Base-by-base conservation (phyloP, 1,140 invertebrate genomes). In the Drosophila santomea region DNA sequence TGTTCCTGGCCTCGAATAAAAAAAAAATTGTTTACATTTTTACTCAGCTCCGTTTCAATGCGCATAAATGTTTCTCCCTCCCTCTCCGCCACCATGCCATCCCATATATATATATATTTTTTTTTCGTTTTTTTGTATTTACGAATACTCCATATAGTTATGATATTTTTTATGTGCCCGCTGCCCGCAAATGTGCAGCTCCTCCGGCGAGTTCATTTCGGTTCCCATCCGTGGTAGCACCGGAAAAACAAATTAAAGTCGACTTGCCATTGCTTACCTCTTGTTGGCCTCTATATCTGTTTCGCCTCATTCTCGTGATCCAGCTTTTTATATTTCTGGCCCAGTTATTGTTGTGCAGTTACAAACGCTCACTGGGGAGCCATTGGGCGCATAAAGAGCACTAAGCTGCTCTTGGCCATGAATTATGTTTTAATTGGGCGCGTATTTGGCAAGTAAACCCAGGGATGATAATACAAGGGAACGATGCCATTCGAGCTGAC, bases 371-470 rank as follows among this genome's bases (percentile, higher is more conserved):
- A 75, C 84, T 66, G 79, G 85, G 66, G 84, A 81, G 79, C 74
- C 69, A 82, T 89, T 88, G 63, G 79, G 38, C 61, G 77, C 64
- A 88, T 88, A 88, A 88, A 84, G 80, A 80, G 79, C 80, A 80
- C 80, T 89, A 89, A 89, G 82, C 80, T 89, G 80, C 80, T 77
- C 23, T 47, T 54, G 73, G 84, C 77, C 80, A 89, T 89, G 85
- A 89, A 89, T 89, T 88, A 89, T 80, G 74, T 78, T 89, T 80
- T 84, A 89, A 89, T 89, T 89, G 84, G 79, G 69, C 64, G 61
- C 74, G 68, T 63, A 78, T 82, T 82, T 81, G 67, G 73, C 62
- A 81, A 44, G 36, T 52, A 43, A 56, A 71, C 12, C 67, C 28
- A 17, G 48, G 28, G 36, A 68, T 71, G 66, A 71, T 71, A 68